phyloP scores from a whole-genome alignment of 2,888 invertebrate species.

The Tryphoninae sp. region DNA sequence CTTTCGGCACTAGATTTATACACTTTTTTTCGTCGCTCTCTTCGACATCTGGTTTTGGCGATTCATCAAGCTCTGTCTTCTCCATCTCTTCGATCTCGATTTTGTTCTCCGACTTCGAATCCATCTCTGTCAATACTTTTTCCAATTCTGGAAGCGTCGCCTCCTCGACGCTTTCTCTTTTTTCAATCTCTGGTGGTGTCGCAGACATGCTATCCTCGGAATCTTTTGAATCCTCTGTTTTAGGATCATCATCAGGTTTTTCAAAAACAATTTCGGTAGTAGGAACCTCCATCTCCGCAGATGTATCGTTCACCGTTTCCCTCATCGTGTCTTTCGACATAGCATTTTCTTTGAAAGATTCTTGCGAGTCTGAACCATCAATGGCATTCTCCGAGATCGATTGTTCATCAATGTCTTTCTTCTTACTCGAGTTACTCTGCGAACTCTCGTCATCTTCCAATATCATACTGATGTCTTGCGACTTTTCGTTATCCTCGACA shows the following conservation, averaged over 20 bases:
- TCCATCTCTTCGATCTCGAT: slow-evolving; percentile 54
- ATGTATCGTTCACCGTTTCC: slow-evolving; percentile 57
- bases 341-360: slow-evolving; percentile 69
- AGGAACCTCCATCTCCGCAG: slow-evolving; percentile 30
- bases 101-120: slow-evolving; percentile 44
- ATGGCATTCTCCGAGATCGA: slow-evolving; percentile 67
- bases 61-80: slow-evolving; percentile 48
- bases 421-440: slow-evolving; percentile 66
- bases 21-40: slow-evolving; percentile 59
- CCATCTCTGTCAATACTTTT: slow-evolving; percentile 6
- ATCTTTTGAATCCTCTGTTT: slow-evolving; percentile 46
- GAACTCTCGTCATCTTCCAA: slow-evolving; percentile 73
- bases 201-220: slow-evolving; percentile 32
- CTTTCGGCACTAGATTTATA: slow-evolving; percentile 35
- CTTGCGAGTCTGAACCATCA: slow-evolving; percentile 67
- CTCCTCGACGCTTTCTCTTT: slow-evolving; percentile 62
- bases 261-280: slow-evolving; percentile 43
- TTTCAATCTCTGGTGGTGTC: slow-evolving; percentile 41
- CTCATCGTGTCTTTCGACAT: slow-evolving; percentile 57
- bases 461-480: slow-evolving; percentile 74
- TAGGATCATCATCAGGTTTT: slow-evolving; percentile 55
- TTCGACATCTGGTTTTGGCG: slow-evolving; percentile 65
- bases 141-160: slow-evolving; percentile 39
- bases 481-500: slow-evolving; percentile 74
- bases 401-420: slow-evolving; percentile 68